Base-by-base conservation (phyloP, 2,888 invertebrate species). In the Muschampia plurimacula region DNA sequence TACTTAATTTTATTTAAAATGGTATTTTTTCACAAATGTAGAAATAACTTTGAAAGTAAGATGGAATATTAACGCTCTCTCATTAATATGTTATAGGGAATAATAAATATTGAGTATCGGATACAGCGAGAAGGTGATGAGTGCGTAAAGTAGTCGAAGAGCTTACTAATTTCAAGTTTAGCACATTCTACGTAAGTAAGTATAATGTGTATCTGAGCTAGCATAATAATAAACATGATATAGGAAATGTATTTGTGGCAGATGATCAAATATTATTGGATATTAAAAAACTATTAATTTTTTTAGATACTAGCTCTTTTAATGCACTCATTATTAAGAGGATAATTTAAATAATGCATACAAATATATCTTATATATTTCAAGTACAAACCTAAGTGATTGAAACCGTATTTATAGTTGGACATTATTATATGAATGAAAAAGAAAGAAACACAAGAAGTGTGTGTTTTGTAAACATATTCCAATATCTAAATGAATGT, bases 61-160 rank as follows among this genome's bases (percentile, higher is more conserved):
- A 85, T 83, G 81, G 80, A 80, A 84, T 83, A 80, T 83, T 81
- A 82, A 84, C 81, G 84, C 82, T 84, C 83, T 87, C 84, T 84
- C 84, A 85, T 87, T 84, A 88, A 86, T 85, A 79, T 82, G 79
- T 82, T 76, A 80, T 81, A 81, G 84, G 84, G 83, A 85, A 85
- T 86, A 84, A 84, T 87, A 87, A 86, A 86, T 86, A 82, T 83
- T 83, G 83, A 81, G 83, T 83, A 82, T 82, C 80, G 72, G 41
- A 44, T 49, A 66, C 59, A 60, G 39, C n/a, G 55, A 44, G 69
- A 65, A 44, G 32, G 62, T 55, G 63, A 63, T 49, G 28, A n/a
- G 32, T 15, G 65, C 76, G 83, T 75, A 75, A 79, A 74, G 72
- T 65, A 70, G 70, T n/a, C 65, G 46, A 46, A 64, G 70, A 32